Conservation (phyloP, 2,888 invertebrate species). For the Amphipoea lucens region DNA sequence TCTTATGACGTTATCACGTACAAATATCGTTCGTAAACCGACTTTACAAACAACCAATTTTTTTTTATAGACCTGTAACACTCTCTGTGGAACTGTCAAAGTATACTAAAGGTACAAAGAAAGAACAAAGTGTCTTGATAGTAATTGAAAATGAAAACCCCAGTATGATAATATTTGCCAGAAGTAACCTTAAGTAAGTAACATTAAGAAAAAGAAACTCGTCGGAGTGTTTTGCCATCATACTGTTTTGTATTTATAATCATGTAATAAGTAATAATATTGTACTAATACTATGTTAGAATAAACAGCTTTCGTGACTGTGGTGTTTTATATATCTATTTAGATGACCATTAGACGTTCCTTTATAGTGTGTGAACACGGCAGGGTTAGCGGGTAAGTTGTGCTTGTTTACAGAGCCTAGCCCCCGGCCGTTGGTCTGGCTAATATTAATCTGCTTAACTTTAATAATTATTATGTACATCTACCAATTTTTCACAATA, state of each 20-base stretch:
- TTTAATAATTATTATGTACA: constrained; percentile 34
- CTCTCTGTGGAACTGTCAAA: not conserved
- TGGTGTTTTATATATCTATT: constrained; percentile 44
- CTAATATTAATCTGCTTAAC: constrained; percentile 19
- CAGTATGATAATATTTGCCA: constrained; percentile 33
- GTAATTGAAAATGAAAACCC: not conserved
- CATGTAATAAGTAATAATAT: constrained; percentile 29
- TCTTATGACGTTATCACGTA: too few relatives aligned
- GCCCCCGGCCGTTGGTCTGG: constrained; percentile 6
- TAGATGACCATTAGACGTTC: constrained; percentile 37
- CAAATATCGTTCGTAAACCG: too few relatives aligned
- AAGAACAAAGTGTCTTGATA: not conserved
- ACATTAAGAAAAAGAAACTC: constrained; percentile 19
- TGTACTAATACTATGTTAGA: constrained; percentile 43
- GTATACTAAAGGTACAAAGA: too few relatives aligned
- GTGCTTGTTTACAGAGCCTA: constrained; percentile 30
- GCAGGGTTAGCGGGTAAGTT: constrained; percentile 30
- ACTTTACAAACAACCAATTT: too few relatives aligned
- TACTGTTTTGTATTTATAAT: constrained; percentile 18
- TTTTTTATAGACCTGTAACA: not conserved
- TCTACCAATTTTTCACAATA: not conserved
- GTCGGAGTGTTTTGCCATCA: constrained; percentile 51
- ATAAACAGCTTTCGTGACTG: constrained; percentile 39
- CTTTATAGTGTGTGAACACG: constrained; percentile 56
- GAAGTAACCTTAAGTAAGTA: not conserved